Evolutionary conservation across 2,888 invertebrate genomes (phyloP).

Genomic region (Agonum fuliginosum): DNA sequence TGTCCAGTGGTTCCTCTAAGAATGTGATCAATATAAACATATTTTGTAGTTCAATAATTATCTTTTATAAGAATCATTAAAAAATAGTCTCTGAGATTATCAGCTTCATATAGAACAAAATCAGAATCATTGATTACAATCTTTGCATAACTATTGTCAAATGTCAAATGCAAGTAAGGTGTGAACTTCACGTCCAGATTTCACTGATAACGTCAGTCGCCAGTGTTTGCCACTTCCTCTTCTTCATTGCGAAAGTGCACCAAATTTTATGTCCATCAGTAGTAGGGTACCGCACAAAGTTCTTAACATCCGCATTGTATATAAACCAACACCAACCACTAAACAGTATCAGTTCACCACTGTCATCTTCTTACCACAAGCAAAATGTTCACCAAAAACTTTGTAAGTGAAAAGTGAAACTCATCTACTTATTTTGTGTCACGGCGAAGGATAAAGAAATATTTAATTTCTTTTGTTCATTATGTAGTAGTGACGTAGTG

Average conservation of each 20-base stretch:
- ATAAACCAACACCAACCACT: conserved; percentile 19
- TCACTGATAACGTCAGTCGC: conserved; percentile 51
- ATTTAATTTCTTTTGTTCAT: no score
- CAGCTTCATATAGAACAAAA: no score
- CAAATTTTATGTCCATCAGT: conserved; percentile 35
- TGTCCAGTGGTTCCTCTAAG: no score
- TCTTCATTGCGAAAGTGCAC: conserved; percentile 51
- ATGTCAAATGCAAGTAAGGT: conserved; percentile 15
- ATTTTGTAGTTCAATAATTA: no score
- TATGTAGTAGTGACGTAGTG: no score
- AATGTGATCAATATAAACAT: no score
- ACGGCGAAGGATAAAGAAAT: background rate
- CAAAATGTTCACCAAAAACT: conserved; percentile 50
- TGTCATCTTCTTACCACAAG: conserved; percentile 26
- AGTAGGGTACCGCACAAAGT: no score
- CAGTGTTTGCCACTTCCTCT: conserved; percentile 40
- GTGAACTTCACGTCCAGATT: conserved; percentile 58
- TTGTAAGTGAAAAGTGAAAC: conserved; percentile 39
- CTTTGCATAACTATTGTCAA: background rate
- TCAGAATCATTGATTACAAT: no score
- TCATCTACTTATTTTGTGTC: background rate
- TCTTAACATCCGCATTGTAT: conserved; percentile 33
- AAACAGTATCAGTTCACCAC: conserved; percentile 17
- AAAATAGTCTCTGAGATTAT: no score
- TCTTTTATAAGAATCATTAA: no score